Evolutionary conservation across 2,888 invertebrate species (phyloP).

Genomic region (Chaetoderma sp.): DNA sequence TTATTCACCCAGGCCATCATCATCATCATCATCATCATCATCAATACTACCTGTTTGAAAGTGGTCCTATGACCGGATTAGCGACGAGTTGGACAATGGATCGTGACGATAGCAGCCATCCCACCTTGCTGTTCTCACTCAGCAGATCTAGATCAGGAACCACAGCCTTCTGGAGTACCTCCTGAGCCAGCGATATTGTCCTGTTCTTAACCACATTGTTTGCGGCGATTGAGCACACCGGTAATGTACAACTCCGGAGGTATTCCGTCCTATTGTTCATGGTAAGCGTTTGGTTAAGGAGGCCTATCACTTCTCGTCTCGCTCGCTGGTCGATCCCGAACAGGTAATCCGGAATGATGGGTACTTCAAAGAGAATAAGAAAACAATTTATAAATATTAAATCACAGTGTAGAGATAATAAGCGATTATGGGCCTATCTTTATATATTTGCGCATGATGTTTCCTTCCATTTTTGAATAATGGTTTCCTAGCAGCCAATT

Average conservation of each 20-base stretch:
- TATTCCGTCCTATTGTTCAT: background rate
- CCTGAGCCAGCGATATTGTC: background rate
- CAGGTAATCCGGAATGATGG: conserved; percentile 83
- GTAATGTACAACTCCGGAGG: background rate
- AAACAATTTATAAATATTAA: conserved; percentile 11
- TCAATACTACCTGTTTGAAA: conserved; percentile 72
- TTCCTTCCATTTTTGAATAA: background rate
- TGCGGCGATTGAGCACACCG: too few relatives aligned
- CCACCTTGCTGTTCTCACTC: conserved; percentile 65
- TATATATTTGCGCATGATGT: too few relatives aligned
- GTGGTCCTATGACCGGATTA: conserved; percentile 81
- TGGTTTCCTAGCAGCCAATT: background rate
- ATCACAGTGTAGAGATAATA: too few relatives aligned
- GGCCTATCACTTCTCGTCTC: conserved; percentile 15
- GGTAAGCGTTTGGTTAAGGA: background rate
- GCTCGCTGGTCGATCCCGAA: conserved; percentile 69
- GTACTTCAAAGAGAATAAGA: conserved; percentile 74
- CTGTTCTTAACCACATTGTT: too few relatives aligned
- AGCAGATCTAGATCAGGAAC: conserved; percentile 45
- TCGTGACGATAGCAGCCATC: conserved; percentile 77
- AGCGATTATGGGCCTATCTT: too few relatives aligned
- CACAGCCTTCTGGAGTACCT: conserved; percentile 15
- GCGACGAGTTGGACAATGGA: conserved; percentile 83
- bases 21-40: background rate
- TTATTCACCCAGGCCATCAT: too few relatives aligned